Conservation (phyloP, 1,140 invertebrate genomes). For the Varroa destructor region DNA sequence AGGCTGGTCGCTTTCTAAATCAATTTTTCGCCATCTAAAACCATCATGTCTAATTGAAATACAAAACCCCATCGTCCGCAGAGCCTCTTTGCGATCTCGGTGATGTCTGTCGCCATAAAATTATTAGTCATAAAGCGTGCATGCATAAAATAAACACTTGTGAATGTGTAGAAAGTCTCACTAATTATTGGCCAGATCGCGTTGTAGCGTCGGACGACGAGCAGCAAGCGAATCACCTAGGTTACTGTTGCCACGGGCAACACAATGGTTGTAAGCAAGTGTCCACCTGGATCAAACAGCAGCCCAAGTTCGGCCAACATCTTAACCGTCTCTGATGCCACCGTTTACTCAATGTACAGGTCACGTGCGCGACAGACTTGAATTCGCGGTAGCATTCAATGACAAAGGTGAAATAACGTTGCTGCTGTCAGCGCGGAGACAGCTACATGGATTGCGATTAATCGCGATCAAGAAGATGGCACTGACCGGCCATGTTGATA, state of each 20-base stretch:
- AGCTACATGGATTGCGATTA: slow-evolving; percentile 1
- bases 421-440: background rate
- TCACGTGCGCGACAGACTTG: slow-evolving; percentile 1
- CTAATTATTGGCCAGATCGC: background rate
- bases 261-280: background rate
- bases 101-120: background rate
- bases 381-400: background rate
- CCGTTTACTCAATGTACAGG: background rate
- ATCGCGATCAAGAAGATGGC: background rate
- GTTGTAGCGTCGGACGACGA: background rate
- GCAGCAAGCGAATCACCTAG: slow-evolving; percentile 16
- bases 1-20: background rate
- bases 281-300: background rate
- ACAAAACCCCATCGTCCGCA: background rate
- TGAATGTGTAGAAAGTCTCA: background rate
- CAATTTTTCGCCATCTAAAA: background rate
- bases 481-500: background rate
- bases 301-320: slow-evolving; percentile 3
- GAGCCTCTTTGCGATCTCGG: background rate
- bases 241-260: slow-evolving; percentile 10
- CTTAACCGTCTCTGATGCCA: background rate
- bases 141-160: background rate
- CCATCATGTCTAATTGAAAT: background rate
- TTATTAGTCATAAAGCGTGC: background rate
- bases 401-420: background rate